Evolutionary conservation across 2,888 invertebrate species (phyloP).

Genomic region (Mythimna pallens): DNA sequence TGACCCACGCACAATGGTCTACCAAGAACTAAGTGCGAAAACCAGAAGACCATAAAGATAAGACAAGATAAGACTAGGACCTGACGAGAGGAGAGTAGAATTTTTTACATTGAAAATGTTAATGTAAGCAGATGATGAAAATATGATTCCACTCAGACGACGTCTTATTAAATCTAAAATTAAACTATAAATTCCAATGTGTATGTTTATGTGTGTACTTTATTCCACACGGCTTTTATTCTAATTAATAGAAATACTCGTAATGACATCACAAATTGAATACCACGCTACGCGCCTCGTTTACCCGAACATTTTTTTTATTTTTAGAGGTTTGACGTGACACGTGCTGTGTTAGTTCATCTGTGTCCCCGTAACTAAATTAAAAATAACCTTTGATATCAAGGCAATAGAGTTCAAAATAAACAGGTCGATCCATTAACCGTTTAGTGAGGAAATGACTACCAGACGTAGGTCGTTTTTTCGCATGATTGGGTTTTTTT

Average conservation of each 20-base stretch:
- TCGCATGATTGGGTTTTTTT: constrained; percentile 85
- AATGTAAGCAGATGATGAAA: not conserved
- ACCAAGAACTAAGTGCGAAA: no score
- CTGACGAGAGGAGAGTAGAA: not conserved
- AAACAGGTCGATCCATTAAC: constrained; percentile 72
- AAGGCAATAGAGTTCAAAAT: constrained; percentile 56
- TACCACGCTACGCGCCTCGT: constrained; percentile 73
- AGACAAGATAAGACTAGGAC: no score
- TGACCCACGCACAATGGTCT: no score
- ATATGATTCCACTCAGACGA: not conserved
- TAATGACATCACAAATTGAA: constrained; percentile 64
- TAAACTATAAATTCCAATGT: constrained; percentile 7
- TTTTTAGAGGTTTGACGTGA: constrained; percentile 70
- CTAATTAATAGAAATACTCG: constrained; percentile 41
- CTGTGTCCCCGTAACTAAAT: constrained; percentile 59
- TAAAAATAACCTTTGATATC: constrained; percentile 58
- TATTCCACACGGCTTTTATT: constrained; percentile 40
- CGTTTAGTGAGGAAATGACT: constrained; percentile 83
- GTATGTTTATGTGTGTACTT: constrained; percentile 11
- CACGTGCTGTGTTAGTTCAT: constrained; percentile 74
- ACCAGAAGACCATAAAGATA: no score
- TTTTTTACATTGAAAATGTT: no score
- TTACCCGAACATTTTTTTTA: constrained; percentile 75
- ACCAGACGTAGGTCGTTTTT: constrained; percentile 83
- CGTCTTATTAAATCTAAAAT: not conserved